Percentiles rank a stretch among this genome's conserved stretches.
phyloP scores from a whole-genome alignment of 2,888 invertebrate species.

The Flexamia atlantica region DNA sequence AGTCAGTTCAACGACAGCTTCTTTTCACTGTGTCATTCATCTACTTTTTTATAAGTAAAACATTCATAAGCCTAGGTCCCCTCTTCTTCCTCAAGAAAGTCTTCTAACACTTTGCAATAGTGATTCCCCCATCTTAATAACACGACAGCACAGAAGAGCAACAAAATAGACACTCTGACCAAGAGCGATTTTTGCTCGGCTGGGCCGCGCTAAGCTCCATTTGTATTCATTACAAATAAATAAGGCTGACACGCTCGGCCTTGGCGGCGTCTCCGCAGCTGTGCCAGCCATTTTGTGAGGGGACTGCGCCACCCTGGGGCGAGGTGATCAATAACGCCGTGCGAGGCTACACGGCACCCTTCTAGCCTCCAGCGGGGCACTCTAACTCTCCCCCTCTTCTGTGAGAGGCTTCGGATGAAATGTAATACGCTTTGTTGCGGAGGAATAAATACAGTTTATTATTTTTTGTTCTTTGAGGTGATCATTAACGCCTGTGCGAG shows the following conservation, averaged over 20 bases:
- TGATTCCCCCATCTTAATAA: too few relatives aligned
- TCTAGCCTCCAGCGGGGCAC: slow-evolving; percentile 25
- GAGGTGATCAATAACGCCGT: slow-evolving; percentile 51
- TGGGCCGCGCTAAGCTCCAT: slow-evolving; percentile 51
- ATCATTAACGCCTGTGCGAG: slow-evolving; percentile 53
- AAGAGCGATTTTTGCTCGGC: background rate
- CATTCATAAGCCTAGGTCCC: too few relatives aligned
- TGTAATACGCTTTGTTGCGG: background rate
- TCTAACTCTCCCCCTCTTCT: background rate
- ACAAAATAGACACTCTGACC: too few relatives aligned
- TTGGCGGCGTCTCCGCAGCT: slow-evolving; percentile 23
- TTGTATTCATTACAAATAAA: slow-evolving; percentile 60
- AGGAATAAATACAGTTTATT: too few relatives aligned
- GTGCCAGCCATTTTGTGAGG: slow-evolving; percentile 52
- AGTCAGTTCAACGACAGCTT: too few relatives aligned
- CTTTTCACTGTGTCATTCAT: too few relatives aligned
- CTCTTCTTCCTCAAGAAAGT: too few relatives aligned
- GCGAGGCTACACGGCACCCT: slow-evolving; percentile 21
- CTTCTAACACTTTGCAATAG: too few relatives aligned
- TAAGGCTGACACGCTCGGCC: slow-evolving; percentile 50
- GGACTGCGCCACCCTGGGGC: slow-evolving; percentile 32
- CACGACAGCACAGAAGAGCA: too few relatives aligned
- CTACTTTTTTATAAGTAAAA: too few relatives aligned
- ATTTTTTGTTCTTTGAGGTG: too few relatives aligned
- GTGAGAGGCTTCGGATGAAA: background rate